Percentiles rank a stretch among this genome's conserved stretches.
phyloP scores from a whole-genome alignment of 2,797 vertebrate species.

The Hozukius guyotensis region DNA sequence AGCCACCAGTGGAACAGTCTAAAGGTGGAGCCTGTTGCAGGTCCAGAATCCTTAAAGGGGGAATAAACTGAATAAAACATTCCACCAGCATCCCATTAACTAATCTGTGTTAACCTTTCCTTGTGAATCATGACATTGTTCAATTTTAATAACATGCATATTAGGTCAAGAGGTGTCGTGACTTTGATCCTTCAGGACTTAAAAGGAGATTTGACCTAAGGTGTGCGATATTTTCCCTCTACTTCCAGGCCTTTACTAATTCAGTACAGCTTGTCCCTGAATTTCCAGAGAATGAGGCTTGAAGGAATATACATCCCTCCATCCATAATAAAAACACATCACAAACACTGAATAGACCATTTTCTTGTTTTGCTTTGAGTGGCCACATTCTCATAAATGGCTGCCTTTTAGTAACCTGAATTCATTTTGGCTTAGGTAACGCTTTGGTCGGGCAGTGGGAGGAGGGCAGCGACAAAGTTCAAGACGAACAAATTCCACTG shows the following conservation, averaged over 20 bases:
- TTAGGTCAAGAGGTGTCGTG: slow-evolving; percentile 30
- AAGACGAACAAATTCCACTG: slow-evolving; percentile 37
- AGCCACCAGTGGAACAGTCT: neutral
- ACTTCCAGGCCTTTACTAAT: slow-evolving; percentile 28
- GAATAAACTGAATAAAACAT: slow-evolving; percentile 38
- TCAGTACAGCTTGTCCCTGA: slow-evolving; percentile 8
- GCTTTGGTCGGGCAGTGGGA: neutral
- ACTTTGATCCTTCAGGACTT: slow-evolving; percentile 28
- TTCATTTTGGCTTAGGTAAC: slow-evolving; percentile 1
- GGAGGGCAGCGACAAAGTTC: slow-evolving; percentile 40
- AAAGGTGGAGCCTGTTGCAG: slow-evolving; percentile 1
- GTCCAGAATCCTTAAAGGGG: slow-evolving; percentile 1
- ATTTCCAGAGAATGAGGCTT: slow-evolving; percentile 4
- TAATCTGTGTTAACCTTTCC: slow-evolving; percentile 49
- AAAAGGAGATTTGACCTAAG: neutral
- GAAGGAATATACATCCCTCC: neutral
- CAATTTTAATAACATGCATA: slow-evolving; percentile 42
- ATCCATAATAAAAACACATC: slow-evolving; percentile 14
- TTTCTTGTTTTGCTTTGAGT: slow-evolving; percentile 13
- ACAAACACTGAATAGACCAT: slow-evolving; percentile 3
- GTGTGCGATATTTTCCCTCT: neutral
- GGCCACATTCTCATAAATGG: slow-evolving; percentile 17
- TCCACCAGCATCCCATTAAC: slow-evolving; percentile 10
- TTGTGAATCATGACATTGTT: slow-evolving; percentile 50
- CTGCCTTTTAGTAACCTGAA: slow-evolving; percentile 43